These are phyloP conservation scores for Geothlypis trichas DNA, from an alignment of 2,113 vertebrate species.

Conservation along the genomic window DNA sequence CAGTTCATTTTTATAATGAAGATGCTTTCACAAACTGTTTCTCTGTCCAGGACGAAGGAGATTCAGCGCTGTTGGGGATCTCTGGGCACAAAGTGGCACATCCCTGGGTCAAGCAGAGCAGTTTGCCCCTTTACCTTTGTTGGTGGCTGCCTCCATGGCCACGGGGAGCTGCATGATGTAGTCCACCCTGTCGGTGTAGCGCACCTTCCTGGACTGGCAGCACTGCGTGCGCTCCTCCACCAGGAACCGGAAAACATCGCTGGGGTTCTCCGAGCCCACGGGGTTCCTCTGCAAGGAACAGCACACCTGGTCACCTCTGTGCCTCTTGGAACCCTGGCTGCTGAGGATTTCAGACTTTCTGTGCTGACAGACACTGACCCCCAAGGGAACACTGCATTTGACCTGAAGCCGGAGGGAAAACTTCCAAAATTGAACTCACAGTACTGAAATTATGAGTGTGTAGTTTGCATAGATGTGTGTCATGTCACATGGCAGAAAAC, in stretches of 20 bases:
- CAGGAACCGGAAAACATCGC: slow-evolving; percentile 93
- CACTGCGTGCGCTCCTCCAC: slow-evolving; percentile 95
- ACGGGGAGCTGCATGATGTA: slow-evolving; percentile 94
- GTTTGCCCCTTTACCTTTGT: slow-evolving; percentile 82
- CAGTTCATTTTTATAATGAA: neutral
- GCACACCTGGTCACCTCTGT: neutral
- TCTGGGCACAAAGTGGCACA: neutral
- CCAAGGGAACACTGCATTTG: neutral
- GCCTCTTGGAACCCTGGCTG: neutral
- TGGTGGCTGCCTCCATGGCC: slow-evolving; percentile 89
- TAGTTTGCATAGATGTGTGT: neutral
- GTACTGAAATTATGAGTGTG: neutral
- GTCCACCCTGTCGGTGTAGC: slow-evolving; percentile 90
- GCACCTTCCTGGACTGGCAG: slow-evolving; percentile 93
- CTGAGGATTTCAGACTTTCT: neutral
- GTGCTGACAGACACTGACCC: neutral
- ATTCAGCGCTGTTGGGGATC: neutral
- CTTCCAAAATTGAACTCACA: neutral
- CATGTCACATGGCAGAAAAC: neutral
- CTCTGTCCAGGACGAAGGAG: neutral
- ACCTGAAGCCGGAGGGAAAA: neutral
- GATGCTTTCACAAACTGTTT: neutral
- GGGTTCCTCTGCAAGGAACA: slow-evolving; percentile 85
- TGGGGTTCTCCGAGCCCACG: slow-evolving; percentile 90
- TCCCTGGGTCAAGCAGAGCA: neutral